Evolutionary conservation across 2,888 invertebrate species (phyloP), one percentile per base, ranked within the genome.

Genomic region (Auanema sp.): DNA sequence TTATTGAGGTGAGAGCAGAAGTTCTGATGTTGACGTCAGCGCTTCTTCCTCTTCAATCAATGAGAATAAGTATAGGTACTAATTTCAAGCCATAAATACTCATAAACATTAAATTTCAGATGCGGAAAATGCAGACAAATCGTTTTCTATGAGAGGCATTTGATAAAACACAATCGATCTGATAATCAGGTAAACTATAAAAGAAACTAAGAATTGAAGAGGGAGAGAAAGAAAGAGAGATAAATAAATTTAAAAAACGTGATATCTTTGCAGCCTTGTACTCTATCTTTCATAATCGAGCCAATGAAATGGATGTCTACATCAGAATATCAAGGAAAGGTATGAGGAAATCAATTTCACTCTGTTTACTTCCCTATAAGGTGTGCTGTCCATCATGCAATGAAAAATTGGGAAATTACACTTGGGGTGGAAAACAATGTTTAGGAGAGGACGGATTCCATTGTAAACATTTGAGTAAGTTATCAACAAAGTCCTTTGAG

Each of bases 251-350:
- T 33, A 5, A 33, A 33, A 5, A 33, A 5, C 8, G 3, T 33
- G 33, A 47, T 47, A 8, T 11, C 6, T 11, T 47, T 62, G 51
- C 21, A 62, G 63, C 47, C 21, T 12, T 77, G 78, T 59, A 47
- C 43, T 14, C 71, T 75, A 49, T 66, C 65, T 11, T 79, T 67
- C 47, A 63, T 77, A 44, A 64, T 79, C 16, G 72, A 73, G 43
- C 77, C 77, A 6, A 68, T 77, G 67, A 70, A 77, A 50, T 77
- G 77, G 77, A 77, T 77, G 77, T 57, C 59, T 8, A 64, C 68
- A 0, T 52, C 47, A n/a, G 66, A 65, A 42, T 75, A 73, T 47
- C 52, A 71, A 51, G 74, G 71, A 43, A 74, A 74, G 66, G 72
- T 72, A 23, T 25, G 14, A 43, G 11, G 11, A n/a, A 43, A 43